Conservation (phyloP, 2,797 vertebrate species). For the Ptychobarbus kaznakovi region DNA sequence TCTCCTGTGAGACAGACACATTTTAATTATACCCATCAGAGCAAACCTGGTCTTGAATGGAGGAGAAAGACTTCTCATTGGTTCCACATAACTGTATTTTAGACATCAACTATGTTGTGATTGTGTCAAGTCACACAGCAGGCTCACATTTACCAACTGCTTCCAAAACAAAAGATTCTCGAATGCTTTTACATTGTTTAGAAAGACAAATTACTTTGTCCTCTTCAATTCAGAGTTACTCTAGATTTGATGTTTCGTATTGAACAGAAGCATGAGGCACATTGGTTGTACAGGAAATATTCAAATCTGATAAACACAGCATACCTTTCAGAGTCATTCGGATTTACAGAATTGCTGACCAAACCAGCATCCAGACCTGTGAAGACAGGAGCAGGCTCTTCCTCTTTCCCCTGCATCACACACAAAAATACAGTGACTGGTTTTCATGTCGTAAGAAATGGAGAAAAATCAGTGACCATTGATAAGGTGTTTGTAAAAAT, state of each 20-base stretch:
- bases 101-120: not conserved
- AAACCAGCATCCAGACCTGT: not conserved
- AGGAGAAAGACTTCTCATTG: not conserved
- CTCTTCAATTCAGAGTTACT: not conserved
- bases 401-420: conserved; percentile 48
- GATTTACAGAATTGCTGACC: not conserved
- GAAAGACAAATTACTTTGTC: not conserved
- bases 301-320: not conserved
- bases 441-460: not conserved
- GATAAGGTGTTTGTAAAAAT: not conserved
- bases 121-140: not conserved
- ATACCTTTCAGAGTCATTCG: conserved; percentile 14
- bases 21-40: not conserved
- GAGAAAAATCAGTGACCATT: not conserved
- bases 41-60: not conserved
- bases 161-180: not conserved
- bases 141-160: not conserved
- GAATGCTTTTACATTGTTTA: not conserved
- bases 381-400: not conserved
- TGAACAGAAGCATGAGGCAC: not conserved
- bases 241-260: not conserved
- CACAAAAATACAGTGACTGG: not conserved
- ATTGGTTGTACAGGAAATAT: not conserved
- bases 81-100: not conserved
- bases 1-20: not conserved